Conservation (phyloP, 2,888 invertebrate species). For the Polydrusus tereticollis region DNA sequence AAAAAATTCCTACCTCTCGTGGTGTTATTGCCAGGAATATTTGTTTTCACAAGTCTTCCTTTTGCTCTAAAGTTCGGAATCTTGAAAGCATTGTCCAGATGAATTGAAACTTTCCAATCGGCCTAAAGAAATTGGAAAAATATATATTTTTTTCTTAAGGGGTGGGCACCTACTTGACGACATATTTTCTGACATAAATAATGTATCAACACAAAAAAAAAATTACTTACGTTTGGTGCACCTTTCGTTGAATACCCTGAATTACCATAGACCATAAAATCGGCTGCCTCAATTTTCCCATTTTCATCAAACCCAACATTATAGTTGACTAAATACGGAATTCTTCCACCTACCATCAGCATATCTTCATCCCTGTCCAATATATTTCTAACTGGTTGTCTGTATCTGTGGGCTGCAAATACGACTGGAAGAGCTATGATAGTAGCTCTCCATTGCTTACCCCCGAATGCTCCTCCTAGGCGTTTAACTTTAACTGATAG, state of each 20-base stretch:
- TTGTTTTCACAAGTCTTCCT: slow-evolving; percentile 86
- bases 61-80: slow-evolving; percentile 80
- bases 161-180: too few species aligned
- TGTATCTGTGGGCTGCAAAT: slow-evolving; percentile 83
- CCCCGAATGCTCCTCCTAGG: slow-evolving; percentile 96
- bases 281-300: slow-evolving; percentile 82
- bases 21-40: slow-evolving; percentile 92
- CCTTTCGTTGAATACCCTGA: slow-evolving; percentile 84
- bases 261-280: slow-evolving; percentile 83
- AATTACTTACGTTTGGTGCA: background rate
- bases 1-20: slow-evolving; percentile 70
- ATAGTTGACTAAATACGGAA: slow-evolving; percentile 90
- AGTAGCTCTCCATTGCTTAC: slow-evolving; percentile 86
- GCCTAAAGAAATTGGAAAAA: slow-evolving; percentile 71
- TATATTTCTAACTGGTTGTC: slow-evolving; percentile 79
- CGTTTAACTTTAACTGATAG: slow-evolving; percentile 85
- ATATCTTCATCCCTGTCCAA: slow-evolving; percentile 96
- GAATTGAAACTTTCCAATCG: slow-evolving; percentile 85
- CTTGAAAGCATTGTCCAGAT: slow-evolving; percentile 86
- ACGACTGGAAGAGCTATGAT: slow-evolving; percentile 81
- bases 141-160: too few species aligned
- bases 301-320: slow-evolving; percentile 83
- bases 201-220: background rate
- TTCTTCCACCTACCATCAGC: slow-evolving; percentile 87
- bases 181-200: background rate